Base-by-base conservation (phyloP, 2,113 vertebrate species). In the Dunckerocampus dactyliophorus region DNA sequence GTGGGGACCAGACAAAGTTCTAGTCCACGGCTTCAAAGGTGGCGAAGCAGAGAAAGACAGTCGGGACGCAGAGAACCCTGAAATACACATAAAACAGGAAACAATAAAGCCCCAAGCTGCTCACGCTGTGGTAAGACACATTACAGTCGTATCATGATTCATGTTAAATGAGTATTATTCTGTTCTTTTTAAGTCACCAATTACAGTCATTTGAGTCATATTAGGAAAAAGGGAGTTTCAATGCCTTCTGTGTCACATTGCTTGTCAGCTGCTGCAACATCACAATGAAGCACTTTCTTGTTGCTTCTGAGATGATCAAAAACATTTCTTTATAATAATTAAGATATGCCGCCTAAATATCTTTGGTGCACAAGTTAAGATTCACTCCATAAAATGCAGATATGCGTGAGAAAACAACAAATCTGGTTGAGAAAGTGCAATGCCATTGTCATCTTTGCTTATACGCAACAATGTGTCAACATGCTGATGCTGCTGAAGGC, bases 11-110 rank as follows among this genome's bases (percentile, higher is more conserved):
- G 67, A 71, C 2, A 4, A 47, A 54, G 61, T 61, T 70, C 72
- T 87, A 83, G 63, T 87, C 85, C 85, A 88, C 85, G 85, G 75
- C 81, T 75, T 79, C 83, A 81, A 66, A 45, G 60, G 72, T 60
- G 48, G 62, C 42, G 4, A 61, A 53, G 71, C 43, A 64, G 50
- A 73, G 80, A 64, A 77, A 78, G 72, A 83, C 68, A 62, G 60
- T 37, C 71, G 76, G 75, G 69, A 73, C 22, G 65, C 65, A 73
- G 54, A 71, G 59, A 67, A 59, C 65, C 73, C 85, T 86, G 72
- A 57, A 77, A 80, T n/a, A 73, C 48, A 79, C 4, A 64, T 37
- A 79, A 71, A 17, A 42, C 1, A 19, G 7, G n/a, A 39, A n/a
- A 17, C 34, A 17, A 42, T 12, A 14, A 43, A 43, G 17, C 34